Evolutionary conservation across 2,113 vertebrate species (phyloP).

Genomic region (Gallinago undulata): DNA sequence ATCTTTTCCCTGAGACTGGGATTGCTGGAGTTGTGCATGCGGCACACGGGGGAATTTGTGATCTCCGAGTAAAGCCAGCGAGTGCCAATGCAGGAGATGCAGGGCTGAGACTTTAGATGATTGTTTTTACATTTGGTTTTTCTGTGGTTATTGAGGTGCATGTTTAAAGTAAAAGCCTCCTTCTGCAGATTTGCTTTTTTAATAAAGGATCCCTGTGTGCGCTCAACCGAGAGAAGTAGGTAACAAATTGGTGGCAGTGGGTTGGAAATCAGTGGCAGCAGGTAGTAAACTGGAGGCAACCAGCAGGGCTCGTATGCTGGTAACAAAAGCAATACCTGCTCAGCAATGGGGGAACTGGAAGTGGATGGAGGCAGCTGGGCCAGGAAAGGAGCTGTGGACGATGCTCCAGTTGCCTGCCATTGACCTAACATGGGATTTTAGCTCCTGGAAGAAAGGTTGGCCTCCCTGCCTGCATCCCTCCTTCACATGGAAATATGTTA

Average conservation of each 20-base stretch:
- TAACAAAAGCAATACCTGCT: background rate
- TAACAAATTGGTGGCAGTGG: background rate
- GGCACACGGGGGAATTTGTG: constrained; percentile 22
- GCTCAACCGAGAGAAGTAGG: fast-evolving
- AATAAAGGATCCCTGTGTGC: background rate
- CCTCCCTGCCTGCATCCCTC: background rate
- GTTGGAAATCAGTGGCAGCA: background rate
- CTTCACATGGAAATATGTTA: background rate
- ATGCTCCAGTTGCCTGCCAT: background rate
- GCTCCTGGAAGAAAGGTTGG: background rate
- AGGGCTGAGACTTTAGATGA: background rate
- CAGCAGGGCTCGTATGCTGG: background rate
- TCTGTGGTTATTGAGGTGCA: background rate
- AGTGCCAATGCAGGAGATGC: constrained; percentile 17
- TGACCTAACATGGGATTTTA: background rate
- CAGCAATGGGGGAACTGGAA: background rate
- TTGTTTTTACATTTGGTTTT: constrained; percentile 33
- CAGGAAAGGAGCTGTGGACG: background rate
- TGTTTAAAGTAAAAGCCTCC: background rate
- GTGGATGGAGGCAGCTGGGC: background rate
- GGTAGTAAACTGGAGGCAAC: background rate
- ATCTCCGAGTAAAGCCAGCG: background rate
- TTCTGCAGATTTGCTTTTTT: background rate
- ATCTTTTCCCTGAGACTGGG: constrained; percentile 60
- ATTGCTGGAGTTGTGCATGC: constrained; percentile 43